Evolutionary conservation across 1,140 invertebrate genomes (phyloP).

Genomic region (Scaptomyza hsui): DNA sequence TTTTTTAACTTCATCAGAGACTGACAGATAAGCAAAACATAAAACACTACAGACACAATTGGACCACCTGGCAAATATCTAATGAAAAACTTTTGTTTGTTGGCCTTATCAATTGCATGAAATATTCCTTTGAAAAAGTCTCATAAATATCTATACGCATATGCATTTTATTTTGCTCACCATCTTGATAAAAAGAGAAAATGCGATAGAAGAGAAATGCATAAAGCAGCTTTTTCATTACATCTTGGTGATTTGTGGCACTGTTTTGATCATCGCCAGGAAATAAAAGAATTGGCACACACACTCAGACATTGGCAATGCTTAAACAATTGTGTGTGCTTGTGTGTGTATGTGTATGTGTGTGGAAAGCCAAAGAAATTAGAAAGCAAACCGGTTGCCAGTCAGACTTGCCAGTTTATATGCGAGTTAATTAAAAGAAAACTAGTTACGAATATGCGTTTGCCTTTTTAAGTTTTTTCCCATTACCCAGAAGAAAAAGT

Average conservation of each 20-base stretch:
- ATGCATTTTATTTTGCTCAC: slow-evolving; percentile 40
- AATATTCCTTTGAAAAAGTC: not conserved
- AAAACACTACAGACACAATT: not conserved
- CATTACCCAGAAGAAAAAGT: slow-evolving; percentile 44
- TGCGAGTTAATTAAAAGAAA: slow-evolving; percentile 81
- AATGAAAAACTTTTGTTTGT: too few species aligned
- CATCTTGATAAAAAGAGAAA: slow-evolving; percentile 27
- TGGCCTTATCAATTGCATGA: too few species aligned
- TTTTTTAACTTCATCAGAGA: slow-evolving; percentile 22
- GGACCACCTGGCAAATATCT: not conserved
- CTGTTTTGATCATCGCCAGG: slow-evolving; percentile 53
- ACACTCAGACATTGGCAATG: slow-evolving; percentile 18
- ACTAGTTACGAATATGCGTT: slow-evolving; percentile 64
- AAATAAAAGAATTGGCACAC: slow-evolving; percentile 66
- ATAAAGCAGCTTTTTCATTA: slow-evolving; percentile 34
- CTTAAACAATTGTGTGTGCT: slow-evolving; percentile 22
- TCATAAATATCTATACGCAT: slow-evolving; percentile 17
- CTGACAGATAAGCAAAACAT: not conserved
- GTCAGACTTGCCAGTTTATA: slow-evolving; percentile 65
- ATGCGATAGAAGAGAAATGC: not conserved
- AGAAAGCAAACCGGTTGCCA: slow-evolving; percentile 76
- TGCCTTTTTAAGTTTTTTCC: slow-evolving; percentile 31
- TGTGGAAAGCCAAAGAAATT: slow-evolving; percentile 69
- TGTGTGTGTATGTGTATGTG: slow-evolving; percentile 24
- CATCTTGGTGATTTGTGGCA: slow-evolving; percentile 60